Percentiles rank a stretch among this genome's conserved stretches.
phyloP scores from a whole-genome alignment of 2,888 invertebrate species.

The Agriotes lineatus region DNA sequence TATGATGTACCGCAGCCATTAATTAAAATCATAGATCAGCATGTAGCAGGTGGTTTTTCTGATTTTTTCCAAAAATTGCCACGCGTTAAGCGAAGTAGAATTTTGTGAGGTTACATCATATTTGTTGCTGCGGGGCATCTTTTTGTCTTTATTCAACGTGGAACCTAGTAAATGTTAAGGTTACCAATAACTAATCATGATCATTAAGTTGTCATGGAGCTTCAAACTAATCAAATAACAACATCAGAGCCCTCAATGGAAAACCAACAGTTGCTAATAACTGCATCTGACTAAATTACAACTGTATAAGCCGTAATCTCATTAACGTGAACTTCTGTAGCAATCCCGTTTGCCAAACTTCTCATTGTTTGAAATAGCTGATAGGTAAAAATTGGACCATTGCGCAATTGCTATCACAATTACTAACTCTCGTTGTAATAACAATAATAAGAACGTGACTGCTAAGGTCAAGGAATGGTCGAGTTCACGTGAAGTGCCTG shows the following conservation, averaged over 20 bases:
- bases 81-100: background rate
- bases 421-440: too few species aligned
- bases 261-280: too few species aligned
- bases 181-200: background rate
- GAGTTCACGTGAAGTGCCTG: conserved; percentile 26
- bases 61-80: too few species aligned
- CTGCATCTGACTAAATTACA: too few species aligned
- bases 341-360: too few species aligned
- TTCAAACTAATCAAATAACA: background rate
- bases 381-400: too few species aligned
- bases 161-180: conserved; percentile 2
- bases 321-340: background rate
- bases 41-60: too few species aligned
- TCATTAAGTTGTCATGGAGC: conserved; percentile 6
- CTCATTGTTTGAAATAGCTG: too few species aligned
- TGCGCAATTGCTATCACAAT: background rate
- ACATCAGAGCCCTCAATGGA: too few species aligned
- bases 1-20: too few species aligned
- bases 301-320: background rate
- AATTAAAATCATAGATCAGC: too few species aligned
- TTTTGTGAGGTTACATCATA: background rate
- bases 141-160: too few species aligned
- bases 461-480: conserved; percentile 28
- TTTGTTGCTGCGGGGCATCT: background rate
- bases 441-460: conserved; percentile 21